Base-by-base conservation (phyloP, 2,113 vertebrate genomes). In the Brachionichthys hirsutus region DNA sequence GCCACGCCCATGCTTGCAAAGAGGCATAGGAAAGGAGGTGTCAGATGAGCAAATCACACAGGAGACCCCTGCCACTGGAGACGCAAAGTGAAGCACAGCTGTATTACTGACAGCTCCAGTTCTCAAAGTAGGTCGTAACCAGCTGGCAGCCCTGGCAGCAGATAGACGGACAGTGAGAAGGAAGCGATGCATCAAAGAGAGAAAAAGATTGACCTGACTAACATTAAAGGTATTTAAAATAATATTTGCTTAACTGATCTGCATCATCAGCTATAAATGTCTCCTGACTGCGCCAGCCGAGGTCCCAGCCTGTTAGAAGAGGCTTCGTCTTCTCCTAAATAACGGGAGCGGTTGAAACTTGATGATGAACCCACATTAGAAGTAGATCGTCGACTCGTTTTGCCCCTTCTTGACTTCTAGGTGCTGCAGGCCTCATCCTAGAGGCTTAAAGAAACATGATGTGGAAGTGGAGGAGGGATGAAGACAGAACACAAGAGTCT, bases 71-170 rank as follows among this genome's bases (percentile, higher is more conserved):
- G 47, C 7, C 12, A 38, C 54, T 22, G 57, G 53, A 51, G n/a
- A 66, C 54, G 73, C 54, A 18, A 62, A 36, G 63, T 77, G 82
- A 82, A 42, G n/a, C 75, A 70, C 84, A 79, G 67, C 78, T 77
- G 63, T 58, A 43, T 84, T 75, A 87, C 71, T 80, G 85, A 84
- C 75, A 69, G 78, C 73, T 80, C 70, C 68, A 57, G 67, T 79
- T 84, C 77, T 41, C 47, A 83, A 88, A 90, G 73, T 88, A 85
- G 85, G 84, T 87, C 73, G 50, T 68, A 66, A 71, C 79, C 70
- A 77, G 35, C 43, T 20, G 49, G 62, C 57, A 70, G 75, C 80
- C 63, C 75, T 78, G 67, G 70, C 71, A 73, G 68, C 67, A 70
- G 53, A 76, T 10, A 78, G 59, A 79, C 57, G 18, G 11, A 62